Evolutionary conservation across 1,140 invertebrate species (phyloP), one percentile per base, ranked within the genome.

Genomic region (Drosophila arizonae): DNA sequence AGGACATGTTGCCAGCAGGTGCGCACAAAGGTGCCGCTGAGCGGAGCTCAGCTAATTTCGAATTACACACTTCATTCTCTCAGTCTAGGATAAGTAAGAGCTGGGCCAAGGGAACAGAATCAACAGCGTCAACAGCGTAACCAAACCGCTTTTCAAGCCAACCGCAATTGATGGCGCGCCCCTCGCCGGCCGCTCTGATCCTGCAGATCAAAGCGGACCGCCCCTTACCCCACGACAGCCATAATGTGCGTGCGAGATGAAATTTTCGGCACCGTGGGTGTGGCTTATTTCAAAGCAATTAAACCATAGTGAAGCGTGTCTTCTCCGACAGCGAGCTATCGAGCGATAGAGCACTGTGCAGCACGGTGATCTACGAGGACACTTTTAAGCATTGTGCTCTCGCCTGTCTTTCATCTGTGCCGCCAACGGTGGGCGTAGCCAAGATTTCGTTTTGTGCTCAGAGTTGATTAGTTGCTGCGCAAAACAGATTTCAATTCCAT

Each of bases 281-380:
- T 87, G 78, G 76, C 84, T 78, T 88, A 84, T 88, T 88, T 79
- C 88, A 88, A 88, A 80, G 84, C 84, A 88, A 88, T 88, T 88
- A 88, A 79, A 81, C 63, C 79, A 64, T 62, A 77, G 56, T 72
- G 84, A 88, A 88, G 84, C 84, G 84, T 88, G 84, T 88, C 84
- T 86, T 72, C 64, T 58, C 30, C 15, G 58, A 41, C 33, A 11
- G 61, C 33, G 28, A 33, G n/a, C 43, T 6, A 17, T 39, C 36
- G 36, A 39, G 36, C 36, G 2, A 39, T 36, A 5, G 46, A 57
- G 33, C 50, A 15, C 33, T 17, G 9, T 21, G 13, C 48, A 30
- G 15, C 67, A 51, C 62, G 64, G 61, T 87, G 79, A 87, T 87
- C 72, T 71, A 77, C 84, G 79, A 87, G 82, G 84, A 87, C 82